Base-by-base conservation (phyloP, 2,113 vertebrate species). In the Tonatia bakeri region DNA sequence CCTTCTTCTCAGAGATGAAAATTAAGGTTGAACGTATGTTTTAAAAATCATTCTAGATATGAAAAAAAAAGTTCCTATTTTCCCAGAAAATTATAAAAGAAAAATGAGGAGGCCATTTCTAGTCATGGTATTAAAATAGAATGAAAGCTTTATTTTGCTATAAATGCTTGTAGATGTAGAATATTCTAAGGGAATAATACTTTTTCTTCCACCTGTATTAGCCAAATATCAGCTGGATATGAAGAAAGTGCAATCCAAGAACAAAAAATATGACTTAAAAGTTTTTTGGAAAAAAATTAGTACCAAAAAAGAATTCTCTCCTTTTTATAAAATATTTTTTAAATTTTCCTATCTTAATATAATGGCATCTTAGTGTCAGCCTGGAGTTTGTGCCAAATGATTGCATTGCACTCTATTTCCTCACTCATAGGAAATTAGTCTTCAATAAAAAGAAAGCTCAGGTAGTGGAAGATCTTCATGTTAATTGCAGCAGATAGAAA, bases 381-480 rank as follows among this genome's bases (percentile, higher is more conserved):
- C 59, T 24, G 33, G 26, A 67, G 33, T 77, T 59, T 77, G 40
- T 81, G 75, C 75, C 45, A 87, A 70, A 73, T 45, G 17, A 52
- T 81, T 79, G 45, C 77, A 80, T 5, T 77, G 40, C 17, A 56
- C 11, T 54, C 31, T 56, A 79, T 59, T 77, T 91, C 92, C 73
- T 96, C 54, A 43, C 17, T 33, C 52, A 14, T 3, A 61, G 82
- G 86, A 96, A 95, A 77, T 89, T 82, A 82, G 67, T 86, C 28
- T 59, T 93, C 59, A 54, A 50, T 82, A 77, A 93, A 92, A 52
- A 88, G 40, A 76, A 82, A 91, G 45, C 17, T 59, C 70, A 67
- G 26, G 54, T 85, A 76, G 84, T 91, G 28, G 85, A 75, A 97
- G 77, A 1, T 76, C 70, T 97, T 95, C 76, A 77, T 75, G 54